Evolutionary conservation across 2,797 vertebrate genomes (phyloP), one percentile per base, ranked within the genome.

Genomic region (Sebastolobus altivelis): DNA sequence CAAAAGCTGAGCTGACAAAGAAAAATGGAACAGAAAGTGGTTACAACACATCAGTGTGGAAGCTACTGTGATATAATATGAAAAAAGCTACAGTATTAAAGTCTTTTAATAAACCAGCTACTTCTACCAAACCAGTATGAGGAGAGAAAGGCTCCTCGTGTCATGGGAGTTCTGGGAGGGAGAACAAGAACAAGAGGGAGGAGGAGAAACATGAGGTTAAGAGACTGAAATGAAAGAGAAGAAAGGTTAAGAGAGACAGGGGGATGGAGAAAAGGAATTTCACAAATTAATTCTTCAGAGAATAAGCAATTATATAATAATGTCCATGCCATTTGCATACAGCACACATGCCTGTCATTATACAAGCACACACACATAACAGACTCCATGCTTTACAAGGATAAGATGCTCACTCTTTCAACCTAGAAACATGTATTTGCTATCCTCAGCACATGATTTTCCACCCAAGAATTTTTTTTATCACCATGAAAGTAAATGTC

Each of bases 1-100:
- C 75, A 82, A 80, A 79, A 82, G 68, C 76, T 70, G 56, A 79
- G 59, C 74, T 79, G 83, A 87, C 79, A 77, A 71, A 86, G 73
- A 86, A 76, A 70, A 78, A 81, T 29, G 22, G 37, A 59, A 65
- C 52, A 72, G 29, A 82, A 73, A 68, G 56, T 55, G 37, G 58
- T 33, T 62, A 40, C 43, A 81, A 71, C 58, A 77, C 65, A 80
- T 46, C 33, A 74, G 33, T 46, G 60, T 18, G 37, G 58, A 60
- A 65, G 6, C 33, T 43, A 38, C 63, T 29, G 63, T 22, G 65
- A 75, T 80, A 65, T 54, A 74, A 68, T 73, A 63, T 62, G 52
- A 76, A 38, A 4, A 43, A 46, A 72, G 66, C 16, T 74, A 4
- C 20, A 55, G 31, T 25, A 63, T 75, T 49, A 59, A 20, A 62